phyloP scores from a whole-genome alignment of 2,888 invertebrate genomes.

The Aquatica leii region DNA sequence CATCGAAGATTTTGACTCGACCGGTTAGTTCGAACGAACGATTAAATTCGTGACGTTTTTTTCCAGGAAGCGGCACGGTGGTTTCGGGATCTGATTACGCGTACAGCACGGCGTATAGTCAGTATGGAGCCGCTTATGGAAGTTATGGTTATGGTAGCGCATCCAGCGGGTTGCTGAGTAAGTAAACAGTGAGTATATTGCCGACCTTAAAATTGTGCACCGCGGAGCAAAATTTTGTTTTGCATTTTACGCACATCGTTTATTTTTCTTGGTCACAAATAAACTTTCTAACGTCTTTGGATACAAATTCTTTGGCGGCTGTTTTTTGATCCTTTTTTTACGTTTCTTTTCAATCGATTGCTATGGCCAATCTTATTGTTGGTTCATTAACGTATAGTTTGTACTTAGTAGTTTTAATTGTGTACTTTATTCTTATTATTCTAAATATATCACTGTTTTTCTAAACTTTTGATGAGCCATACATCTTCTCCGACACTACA shows the following conservation, averaged over 20 bases:
- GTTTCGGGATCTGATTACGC: constrained; percentile 73
- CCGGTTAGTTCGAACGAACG: not conserved
- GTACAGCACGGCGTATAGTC: constrained; percentile 77
- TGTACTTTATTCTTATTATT: too few species aligned
- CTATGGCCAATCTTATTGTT: too few species aligned
- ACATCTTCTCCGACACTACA: too few species aligned
- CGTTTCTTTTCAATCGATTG: too few species aligned
- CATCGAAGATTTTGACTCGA: not conserved
- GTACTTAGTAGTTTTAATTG: too few species aligned
- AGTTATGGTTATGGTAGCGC: constrained; percentile 72
- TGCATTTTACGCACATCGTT: not conserved
- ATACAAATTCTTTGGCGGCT: too few species aligned
- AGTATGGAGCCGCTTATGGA: constrained; percentile 76
- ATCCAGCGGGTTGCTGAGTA: constrained; percentile 74
- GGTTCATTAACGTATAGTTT: too few species aligned
- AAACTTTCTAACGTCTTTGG: not conserved
- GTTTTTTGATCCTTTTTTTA: too few species aligned
- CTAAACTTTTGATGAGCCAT: too few species aligned
- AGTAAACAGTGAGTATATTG: constrained; percentile 71
- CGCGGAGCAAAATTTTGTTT: not conserved
- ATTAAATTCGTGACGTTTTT: not conserved
- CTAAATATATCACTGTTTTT: too few species aligned
- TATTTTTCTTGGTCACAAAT: not conserved
- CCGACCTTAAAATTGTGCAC: constrained; percentile 19
- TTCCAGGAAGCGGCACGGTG: constrained; percentile 68